Evolutionary conservation across 1,140 invertebrate genomes (phyloP).

Genomic region (Paraescarpia echinospica): DNA sequence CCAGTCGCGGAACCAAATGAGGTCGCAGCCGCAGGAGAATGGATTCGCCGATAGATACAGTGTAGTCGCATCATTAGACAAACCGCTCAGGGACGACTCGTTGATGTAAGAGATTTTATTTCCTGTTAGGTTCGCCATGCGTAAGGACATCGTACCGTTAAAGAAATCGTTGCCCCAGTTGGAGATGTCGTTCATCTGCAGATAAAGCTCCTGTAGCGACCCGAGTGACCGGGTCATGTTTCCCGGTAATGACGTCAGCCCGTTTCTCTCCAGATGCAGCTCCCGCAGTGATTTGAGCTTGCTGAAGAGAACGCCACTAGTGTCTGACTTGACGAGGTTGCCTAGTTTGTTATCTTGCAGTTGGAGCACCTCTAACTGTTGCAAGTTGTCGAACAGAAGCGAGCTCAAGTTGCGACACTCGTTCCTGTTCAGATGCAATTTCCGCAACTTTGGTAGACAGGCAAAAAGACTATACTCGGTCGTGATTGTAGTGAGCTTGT

Average conservation of each 20-base stretch:
- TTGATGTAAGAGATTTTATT: neutral
- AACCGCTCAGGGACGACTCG: neutral
- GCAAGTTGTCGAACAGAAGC: neutral
- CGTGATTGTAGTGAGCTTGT: neutral
- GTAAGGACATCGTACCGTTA: neutral
- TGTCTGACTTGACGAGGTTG: neutral
- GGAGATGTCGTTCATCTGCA: neutral
- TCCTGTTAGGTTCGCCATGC: neutral
- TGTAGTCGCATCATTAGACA: neutral
- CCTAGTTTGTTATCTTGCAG: neutral
- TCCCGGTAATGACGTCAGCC: neutral
- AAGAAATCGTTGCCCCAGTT: neutral
- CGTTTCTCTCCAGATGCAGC: neutral
- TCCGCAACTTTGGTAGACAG: neutral
- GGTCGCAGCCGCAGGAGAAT: neutral
- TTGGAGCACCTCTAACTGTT: neutral
- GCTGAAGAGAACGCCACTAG: neutral
- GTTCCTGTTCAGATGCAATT: neutral
- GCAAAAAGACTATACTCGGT: neutral
- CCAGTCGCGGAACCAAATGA: neutral
- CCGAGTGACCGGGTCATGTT: neutral
- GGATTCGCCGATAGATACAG: neutral
- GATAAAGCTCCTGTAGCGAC: neutral
- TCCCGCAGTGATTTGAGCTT: neutral
- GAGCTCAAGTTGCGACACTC: neutral